Base-by-base conservation (phyloP, 2,888 invertebrate species). In the Heteromyza rotundicornis region DNA sequence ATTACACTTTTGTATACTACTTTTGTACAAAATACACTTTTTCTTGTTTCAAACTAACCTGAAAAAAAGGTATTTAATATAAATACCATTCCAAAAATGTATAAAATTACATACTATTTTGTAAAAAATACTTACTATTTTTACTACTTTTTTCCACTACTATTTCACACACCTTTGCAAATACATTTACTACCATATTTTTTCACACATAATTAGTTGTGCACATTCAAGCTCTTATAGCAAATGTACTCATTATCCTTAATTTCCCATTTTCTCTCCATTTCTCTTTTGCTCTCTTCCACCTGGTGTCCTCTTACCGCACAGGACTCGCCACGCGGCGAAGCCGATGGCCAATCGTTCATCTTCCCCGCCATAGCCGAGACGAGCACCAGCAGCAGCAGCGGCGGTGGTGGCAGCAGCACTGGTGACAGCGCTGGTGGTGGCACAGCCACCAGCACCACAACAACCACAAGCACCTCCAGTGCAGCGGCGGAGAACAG, bases 321-420 rank as follows among this genome's bases (percentile, higher is more conserved):
- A n/a, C 80, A 86, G 81, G 90, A 90, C 75, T 90, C 89, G 19
- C 89, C 90, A 14, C 84, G 89, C 57, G 88, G 88, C 69, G 88
- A 89, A 72, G 87, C 87, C 32, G 89, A 89, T 70, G 88, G 88
- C 2, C 89, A 89, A 76, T 88, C 88, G 66, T 90, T 90, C 78
- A 85, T 89, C 57, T 90, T 89, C 73, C 89, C 89, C 40, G 86
- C 68, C 79, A 84, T 76, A 65, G 81, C 76, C 67, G 83, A 83
- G 70, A 84, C 81, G 24, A 79, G 73, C 62, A 76, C 77, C 50
- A 75, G 76, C 66, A 77, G 74, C 63, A 76, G 73, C 61, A 74
- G 71, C 60, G 65, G 66, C 27, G 69, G 70, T 60, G 67, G 65
- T 24, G 75, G 74, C 66, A 79, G 75, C 57, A 70, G 67, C 58